Percentiles rank a stretch among this genome's conserved stretches.
These are phyloP conservation scores for Trissolcus basalis DNA, from an alignment of 1,140 invertebrate genomes.

Conservation along the genomic window DNA sequence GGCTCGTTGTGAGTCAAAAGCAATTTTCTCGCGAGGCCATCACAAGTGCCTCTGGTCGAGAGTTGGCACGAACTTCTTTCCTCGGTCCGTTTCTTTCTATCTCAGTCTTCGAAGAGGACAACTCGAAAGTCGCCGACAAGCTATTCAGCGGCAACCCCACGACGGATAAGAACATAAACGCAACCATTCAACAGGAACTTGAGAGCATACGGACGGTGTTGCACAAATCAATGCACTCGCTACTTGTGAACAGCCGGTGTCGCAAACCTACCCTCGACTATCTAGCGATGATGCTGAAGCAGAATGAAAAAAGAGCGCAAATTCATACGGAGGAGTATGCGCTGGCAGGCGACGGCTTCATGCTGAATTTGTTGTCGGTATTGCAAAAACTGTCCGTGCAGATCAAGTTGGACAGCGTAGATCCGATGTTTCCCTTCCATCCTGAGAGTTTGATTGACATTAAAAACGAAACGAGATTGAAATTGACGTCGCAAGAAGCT, in stretches of 20 bases:
- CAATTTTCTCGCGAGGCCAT: constrained; percentile 86
- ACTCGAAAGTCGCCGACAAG: constrained; percentile 85
- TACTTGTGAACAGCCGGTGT: constrained; percentile 86
- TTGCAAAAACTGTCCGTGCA: constrained; percentile 91
- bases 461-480: constrained; percentile 90
- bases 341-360: constrained; percentile 93
- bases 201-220: constrained; percentile 84
- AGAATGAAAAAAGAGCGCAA: constrained; percentile 92
- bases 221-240: constrained; percentile 88
- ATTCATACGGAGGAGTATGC: constrained; percentile 90
- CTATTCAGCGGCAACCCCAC: constrained; percentile 78
- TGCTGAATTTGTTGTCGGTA: constrained; percentile 94
- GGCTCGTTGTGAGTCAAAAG: constrained; percentile 83
- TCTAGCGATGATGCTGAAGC: constrained; percentile 83
- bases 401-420: constrained; percentile 89
- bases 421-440: constrained; percentile 91
- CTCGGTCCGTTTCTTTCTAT: constrained; percentile 93
- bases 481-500: constrained; percentile 87
- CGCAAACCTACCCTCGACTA: constrained; percentile 87
- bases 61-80: constrained; percentile 88
- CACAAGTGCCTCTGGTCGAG: constrained; percentile 85
- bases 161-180: constrained; percentile 79
- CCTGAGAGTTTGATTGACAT: constrained; percentile 85
- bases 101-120: constrained; percentile 95
- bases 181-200: constrained; percentile 82